phyloP scores from a whole-genome alignment of 2,888 invertebrate genomes.

The Eulithis testata region DNA sequence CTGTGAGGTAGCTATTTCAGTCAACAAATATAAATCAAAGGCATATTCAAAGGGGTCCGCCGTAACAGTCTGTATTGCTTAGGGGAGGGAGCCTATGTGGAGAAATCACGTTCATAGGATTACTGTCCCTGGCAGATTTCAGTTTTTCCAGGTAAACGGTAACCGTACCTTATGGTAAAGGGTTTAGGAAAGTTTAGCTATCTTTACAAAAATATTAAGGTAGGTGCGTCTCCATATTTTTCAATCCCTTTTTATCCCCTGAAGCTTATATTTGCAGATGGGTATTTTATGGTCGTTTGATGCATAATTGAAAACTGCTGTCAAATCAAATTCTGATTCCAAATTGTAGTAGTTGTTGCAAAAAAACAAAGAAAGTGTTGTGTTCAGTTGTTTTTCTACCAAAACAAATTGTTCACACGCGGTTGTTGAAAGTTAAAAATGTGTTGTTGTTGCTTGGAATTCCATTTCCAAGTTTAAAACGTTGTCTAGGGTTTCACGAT shows the following conservation, averaged over 20 bases:
- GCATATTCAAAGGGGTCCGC: constrained; percentile 12
- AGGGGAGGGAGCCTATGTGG: constrained; percentile 34
- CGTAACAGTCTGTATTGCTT: constrained; percentile 17
- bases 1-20: not conserved
- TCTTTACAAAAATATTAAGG: not conserved
- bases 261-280: too few relatives aligned
- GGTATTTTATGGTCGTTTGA: too few relatives aligned
- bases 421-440: constrained; percentile 20
- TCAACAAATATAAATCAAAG: constrained; percentile 20
- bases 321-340: too few relatives aligned
- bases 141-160: constrained; percentile 42
- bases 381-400: constrained; percentile 1
- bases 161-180: constrained; percentile 3
- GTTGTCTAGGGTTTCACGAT: constrained; percentile 7
- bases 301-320: too few relatives aligned
- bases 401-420: constrained; percentile 16
- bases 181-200: constrained; percentile 6
- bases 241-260: not conserved
- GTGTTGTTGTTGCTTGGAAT: constrained; percentile 13
- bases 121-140: constrained; percentile 46
- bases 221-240: not conserved
- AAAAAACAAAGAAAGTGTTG: not conserved
- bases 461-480: constrained; percentile 23
- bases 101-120: constrained; percentile 57
- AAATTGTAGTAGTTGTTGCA: too few relatives aligned